These are phyloP conservation scores for Sesia apiformis DNA, from an alignment of 2,888 invertebrate genomes.

Conservation along the genomic window DNA sequence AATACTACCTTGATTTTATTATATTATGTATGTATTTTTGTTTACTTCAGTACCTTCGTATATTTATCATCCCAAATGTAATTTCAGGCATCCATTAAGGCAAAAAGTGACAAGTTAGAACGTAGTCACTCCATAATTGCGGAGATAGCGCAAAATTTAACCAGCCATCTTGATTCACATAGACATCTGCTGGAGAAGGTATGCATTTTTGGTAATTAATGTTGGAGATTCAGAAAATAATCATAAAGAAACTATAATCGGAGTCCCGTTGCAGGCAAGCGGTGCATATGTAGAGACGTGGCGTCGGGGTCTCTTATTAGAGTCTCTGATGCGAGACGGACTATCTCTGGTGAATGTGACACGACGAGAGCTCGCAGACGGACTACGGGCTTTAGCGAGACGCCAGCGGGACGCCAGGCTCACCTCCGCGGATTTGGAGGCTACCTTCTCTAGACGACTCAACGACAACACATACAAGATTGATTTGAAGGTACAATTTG, in stretches of 20 bases:
- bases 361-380: constrained; percentile 69
- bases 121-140: constrained; percentile 49
- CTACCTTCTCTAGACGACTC: constrained; percentile 42
- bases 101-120: constrained; percentile 53
- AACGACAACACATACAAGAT: constrained; percentile 56
- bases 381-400: constrained; percentile 51
- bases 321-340: constrained; percentile 65
- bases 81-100: constrained; percentile 61
- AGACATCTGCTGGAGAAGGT: constrained; percentile 57
- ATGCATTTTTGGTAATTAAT: neutral
- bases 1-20: too few relatives aligned
- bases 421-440: constrained; percentile 48
- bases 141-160: constrained; percentile 52
- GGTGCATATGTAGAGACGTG: constrained; percentile 78
- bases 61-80: constrained; percentile 3
- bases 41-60: neutral
- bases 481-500: constrained; percentile 41
- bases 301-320: constrained; percentile 65
- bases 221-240: neutral
- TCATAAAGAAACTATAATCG: neutral
- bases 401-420: constrained; percentile 52
- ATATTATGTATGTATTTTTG: neutral
- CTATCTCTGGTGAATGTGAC: constrained; percentile 68
- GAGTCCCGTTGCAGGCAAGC: constrained; percentile 55
- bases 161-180: constrained; percentile 48